phyloP scores from a whole-genome alignment of 2,113 vertebrate species.

The Dicrurus megarhynchus region DNA sequence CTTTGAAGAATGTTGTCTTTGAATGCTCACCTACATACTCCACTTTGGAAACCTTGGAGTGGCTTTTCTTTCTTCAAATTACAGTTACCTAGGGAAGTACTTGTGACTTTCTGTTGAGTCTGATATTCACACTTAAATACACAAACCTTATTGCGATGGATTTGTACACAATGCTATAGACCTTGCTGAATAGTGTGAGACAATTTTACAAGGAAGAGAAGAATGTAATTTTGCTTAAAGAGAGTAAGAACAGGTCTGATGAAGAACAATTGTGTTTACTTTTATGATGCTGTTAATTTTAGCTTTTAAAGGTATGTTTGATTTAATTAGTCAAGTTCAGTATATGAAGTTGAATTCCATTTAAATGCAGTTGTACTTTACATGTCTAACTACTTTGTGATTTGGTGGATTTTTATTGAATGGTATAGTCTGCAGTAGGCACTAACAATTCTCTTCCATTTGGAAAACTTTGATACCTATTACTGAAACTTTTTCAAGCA shows the following conservation, averaged over 20 bases:
- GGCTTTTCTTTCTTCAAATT: slow-evolving; percentile 5
- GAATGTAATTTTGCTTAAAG: background rate
- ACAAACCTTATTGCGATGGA: background rate
- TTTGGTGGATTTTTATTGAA: background rate
- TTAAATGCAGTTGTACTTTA: background rate
- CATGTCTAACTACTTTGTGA: background rate
- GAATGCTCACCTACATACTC: background rate
- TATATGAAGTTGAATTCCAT: background rate
- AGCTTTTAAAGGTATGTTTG: background rate
- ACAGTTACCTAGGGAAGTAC: background rate
- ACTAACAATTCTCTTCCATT: background rate
- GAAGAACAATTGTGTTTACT: background rate
- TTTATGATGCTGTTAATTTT: background rate
- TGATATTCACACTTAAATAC: background rate
- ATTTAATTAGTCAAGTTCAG: background rate
- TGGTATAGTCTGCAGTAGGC: background rate
- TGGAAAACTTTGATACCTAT: background rate
- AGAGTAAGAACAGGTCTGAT: background rate
- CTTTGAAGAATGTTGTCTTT: slow-evolving; percentile 31
- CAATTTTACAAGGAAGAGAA: background rate
- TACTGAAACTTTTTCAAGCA: background rate
- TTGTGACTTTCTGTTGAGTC: background rate
- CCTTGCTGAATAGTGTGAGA: background rate
- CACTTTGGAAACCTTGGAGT: slow-evolving; percentile 7
- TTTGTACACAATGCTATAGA: background rate